Evolutionary conservation across 2,113 vertebrate genomes (phyloP).

Genomic region (Acanthisitta chloris): DNA sequence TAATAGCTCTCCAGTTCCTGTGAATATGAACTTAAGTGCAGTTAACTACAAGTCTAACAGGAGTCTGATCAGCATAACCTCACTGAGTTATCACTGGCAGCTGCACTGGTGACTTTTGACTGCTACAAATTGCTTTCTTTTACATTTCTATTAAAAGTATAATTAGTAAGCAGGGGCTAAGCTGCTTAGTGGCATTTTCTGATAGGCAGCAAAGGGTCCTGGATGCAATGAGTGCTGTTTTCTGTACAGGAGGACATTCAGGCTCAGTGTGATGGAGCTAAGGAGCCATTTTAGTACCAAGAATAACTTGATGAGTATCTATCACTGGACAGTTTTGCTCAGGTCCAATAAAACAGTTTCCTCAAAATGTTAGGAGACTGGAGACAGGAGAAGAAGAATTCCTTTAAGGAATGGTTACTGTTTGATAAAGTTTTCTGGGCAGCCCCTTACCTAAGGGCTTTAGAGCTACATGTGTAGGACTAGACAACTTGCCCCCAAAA

Average conservation of each 20-base stretch:
- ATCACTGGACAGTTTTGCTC: neutral
- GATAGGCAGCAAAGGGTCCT: neutral
- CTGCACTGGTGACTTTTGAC: neutral
- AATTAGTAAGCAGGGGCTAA: neutral
- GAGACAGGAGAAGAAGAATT: neutral
- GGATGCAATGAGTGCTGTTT: neutral
- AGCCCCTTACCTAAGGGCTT: neutral
- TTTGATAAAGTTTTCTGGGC: neutral
- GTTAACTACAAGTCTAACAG: neutral
- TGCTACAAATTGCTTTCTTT: neutral
- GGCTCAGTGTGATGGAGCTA: neutral
- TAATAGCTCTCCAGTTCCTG: neutral
- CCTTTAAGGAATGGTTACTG: neutral
- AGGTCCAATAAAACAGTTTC: neutral
- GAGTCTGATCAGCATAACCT: neutral
- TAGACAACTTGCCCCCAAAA: neutral
- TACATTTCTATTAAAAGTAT: neutral
- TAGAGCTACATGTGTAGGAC: neutral
- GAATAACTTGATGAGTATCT: neutral
- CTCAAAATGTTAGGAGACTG: neutral
- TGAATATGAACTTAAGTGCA: neutral
- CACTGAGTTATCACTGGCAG: neutral
- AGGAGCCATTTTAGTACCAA: neutral
- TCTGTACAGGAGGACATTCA: neutral
- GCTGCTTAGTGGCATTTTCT: neutral